Conservation (phyloP, 2,888 invertebrate genomes). For the Parnassius apollo region DNA sequence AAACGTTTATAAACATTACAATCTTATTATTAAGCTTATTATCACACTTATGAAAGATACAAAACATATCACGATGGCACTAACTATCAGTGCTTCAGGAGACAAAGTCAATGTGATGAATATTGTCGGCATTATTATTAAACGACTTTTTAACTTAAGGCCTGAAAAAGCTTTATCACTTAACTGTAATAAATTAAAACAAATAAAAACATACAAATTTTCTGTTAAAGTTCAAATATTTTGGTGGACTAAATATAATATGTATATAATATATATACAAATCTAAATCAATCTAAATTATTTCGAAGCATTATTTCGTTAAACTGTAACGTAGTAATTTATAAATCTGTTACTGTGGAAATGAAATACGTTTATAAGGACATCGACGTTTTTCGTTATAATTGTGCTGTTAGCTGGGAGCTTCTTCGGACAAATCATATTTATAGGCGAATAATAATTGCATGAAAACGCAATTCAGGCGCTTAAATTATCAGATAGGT, state of each 20-base stretch:
- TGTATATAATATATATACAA: slow-evolving; percentile 3
- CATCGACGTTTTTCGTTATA: no score
- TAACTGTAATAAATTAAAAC: slow-evolving; percentile 44
- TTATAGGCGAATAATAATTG: no score
- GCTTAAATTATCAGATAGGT: no score
- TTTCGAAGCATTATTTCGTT: background rate
- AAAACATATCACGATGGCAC: slow-evolving; percentile 81
- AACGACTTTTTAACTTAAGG: slow-evolving; percentile 31
- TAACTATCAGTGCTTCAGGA: slow-evolving; percentile 76
- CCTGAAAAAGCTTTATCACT: slow-evolving; percentile 37
- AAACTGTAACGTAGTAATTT: no score
- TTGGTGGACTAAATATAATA: background rate
- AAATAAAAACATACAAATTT: slow-evolving; percentile 25
- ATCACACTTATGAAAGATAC: slow-evolving; percentile 80
- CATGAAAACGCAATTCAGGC: no score
- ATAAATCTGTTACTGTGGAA: no score
- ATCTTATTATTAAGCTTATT: slow-evolving; percentile 74
- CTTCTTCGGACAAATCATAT: no score
- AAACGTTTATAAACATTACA: slow-evolving; percentile 42
- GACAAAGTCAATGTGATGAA: slow-evolving; percentile 50
- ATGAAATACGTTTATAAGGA: no score
- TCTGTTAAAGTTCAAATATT: slow-evolving; percentile 23
- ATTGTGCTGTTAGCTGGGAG: no score
- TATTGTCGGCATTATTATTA: slow-evolving; percentile 37
- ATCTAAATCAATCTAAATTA: slow-evolving; percentile 7